Evolutionary conservation across 2,888 invertebrate genomes (phyloP), one percentile per base, ranked within the genome.

Genomic region (Drosophila antonietae): DNA sequence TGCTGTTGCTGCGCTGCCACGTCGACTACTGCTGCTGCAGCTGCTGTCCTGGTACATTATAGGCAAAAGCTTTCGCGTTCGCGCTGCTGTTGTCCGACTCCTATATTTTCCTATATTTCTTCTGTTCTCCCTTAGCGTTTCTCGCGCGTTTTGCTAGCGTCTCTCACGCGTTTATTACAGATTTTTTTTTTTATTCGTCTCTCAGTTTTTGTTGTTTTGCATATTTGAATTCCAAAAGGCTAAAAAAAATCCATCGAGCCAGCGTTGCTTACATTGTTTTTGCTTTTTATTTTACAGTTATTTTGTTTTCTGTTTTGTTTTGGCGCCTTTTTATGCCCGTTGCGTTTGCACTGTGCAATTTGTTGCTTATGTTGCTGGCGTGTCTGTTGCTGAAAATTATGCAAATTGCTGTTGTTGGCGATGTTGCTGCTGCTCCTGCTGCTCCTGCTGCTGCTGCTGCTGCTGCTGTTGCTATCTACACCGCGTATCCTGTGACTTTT

Each of bases 21-120:
- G 90, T 90, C 90, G 86, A 86, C 90, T 89, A 92, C 91, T 91
- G 91, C 92, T 91, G 80, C 85, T 90, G 91, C 92, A 92, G 91
- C 91, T 89, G 85, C 84, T 92, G 88, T 92, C 89, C 81, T 91
- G 90, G 91, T 90, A 91, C 91, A 91, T 91, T 91, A 91, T 87
- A 83, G 66, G 83, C 88, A 83, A 88, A 88, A 88, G 68, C 74
- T 75, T 84, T 39, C 52, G 68, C 71, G 68, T 60, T 64, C 47
- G 67, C 39, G 44, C 56, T 47, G 51, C 75, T 65, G 14, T 57
- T 43, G n/a, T 43, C 18, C 4, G 51, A 51, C 33, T 35, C 6
- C 3, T 18, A 6, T 8, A 14, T 49, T 20, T 20, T 20, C 20
- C 20, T 20, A 20, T 20, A 20, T 15, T 49, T n/a, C 2, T 41